phyloP scores from a whole-genome alignment of 2,797 vertebrate species.

The Otolemur crassicaudatus region DNA sequence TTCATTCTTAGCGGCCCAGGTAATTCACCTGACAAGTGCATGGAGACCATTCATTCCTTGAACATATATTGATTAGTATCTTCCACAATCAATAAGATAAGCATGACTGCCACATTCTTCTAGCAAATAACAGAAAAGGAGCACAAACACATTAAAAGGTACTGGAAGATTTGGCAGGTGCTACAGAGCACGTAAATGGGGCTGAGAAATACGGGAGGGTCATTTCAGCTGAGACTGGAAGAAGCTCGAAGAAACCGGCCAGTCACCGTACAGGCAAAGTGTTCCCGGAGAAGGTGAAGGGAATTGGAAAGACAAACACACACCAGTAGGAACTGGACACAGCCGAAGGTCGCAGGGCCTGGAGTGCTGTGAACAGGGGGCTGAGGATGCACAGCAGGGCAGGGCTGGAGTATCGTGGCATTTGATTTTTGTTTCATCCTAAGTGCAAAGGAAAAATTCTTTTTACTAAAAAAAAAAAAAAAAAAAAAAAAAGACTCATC shows the following conservation, averaged over 20 bases:
- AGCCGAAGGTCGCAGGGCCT: not conserved
- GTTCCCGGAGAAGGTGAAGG: accelerated
- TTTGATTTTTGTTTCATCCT: too few relatives aligned
- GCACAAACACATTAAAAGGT: not conserved
- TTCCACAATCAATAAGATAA: not conserved
- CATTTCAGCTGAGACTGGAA: not conserved
- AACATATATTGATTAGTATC: not conserved
- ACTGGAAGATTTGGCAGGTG: not conserved
- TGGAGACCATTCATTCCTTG: not conserved
- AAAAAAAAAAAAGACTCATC: not conserved
- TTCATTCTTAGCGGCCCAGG: not conserved
- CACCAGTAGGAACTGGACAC: too few relatives aligned
- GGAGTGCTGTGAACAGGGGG: accelerated
- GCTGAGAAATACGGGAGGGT: too few relatives aligned
- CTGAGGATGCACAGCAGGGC: not conserved
- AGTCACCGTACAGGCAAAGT: not conserved
- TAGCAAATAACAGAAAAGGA: not conserved
- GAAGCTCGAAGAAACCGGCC: not conserved
- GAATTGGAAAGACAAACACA: not conserved
- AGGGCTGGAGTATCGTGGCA: accelerated
- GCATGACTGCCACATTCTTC: not conserved
- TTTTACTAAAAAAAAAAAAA: too few relatives aligned
- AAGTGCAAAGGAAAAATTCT: not conserved
- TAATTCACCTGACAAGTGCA: not conserved
- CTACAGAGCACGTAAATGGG: not conserved